phyloP scores from a whole-genome alignment of 2,797 vertebrate genomes.

The Epinephelus malabaricus region DNA sequence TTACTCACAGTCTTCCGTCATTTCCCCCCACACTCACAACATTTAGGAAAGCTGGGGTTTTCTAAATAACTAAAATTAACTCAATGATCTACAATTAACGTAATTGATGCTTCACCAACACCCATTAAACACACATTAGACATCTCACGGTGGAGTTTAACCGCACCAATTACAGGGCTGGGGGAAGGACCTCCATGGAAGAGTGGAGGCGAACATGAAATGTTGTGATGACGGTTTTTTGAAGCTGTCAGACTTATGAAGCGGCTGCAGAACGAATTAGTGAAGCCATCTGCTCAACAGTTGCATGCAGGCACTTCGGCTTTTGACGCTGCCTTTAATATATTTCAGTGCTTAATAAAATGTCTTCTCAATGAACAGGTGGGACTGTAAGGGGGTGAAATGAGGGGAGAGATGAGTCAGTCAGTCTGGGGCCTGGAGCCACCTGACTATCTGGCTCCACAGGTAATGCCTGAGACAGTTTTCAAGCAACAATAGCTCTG shows the following conservation, averaged over 20 bases:
- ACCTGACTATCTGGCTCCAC: constrained; percentile 65
- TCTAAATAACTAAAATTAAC: constrained; percentile 86
- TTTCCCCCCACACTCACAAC: constrained; percentile 71
- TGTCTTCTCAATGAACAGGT: constrained; percentile 35
- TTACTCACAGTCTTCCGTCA: constrained; percentile 74
- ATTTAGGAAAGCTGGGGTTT: constrained; percentile 83
- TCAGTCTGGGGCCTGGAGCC: constrained; percentile 66
- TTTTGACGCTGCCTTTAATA: constrained; percentile 22
- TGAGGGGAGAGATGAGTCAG: constrained; percentile 50
- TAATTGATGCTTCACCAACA: constrained; percentile 79
- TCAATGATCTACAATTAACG: constrained; percentile 86
- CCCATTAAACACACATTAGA: constrained; percentile 85
- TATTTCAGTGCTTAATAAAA: constrained; percentile 24
- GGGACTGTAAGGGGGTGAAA: constrained; percentile 21
- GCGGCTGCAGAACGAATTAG: constrained; percentile 59
- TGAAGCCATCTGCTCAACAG: constrained; percentile 63
- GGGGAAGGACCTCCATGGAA: constrained; percentile 78
- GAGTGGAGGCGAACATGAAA: constrained; percentile 68
- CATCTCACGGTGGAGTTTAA: constrained; percentile 75
- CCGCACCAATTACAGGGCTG: constrained; percentile 82
- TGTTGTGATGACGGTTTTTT: constrained; percentile 62
- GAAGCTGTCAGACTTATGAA: constrained; percentile 59
- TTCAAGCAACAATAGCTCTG: constrained; percentile 75
- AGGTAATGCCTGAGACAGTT: constrained; percentile 65
- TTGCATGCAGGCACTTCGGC: constrained; percentile 24